These are phyloP conservation scores for Monodelphis domestica DNA, from an alignment of 2,797 vertebrate species.

Conservation along the genomic window DNA sequence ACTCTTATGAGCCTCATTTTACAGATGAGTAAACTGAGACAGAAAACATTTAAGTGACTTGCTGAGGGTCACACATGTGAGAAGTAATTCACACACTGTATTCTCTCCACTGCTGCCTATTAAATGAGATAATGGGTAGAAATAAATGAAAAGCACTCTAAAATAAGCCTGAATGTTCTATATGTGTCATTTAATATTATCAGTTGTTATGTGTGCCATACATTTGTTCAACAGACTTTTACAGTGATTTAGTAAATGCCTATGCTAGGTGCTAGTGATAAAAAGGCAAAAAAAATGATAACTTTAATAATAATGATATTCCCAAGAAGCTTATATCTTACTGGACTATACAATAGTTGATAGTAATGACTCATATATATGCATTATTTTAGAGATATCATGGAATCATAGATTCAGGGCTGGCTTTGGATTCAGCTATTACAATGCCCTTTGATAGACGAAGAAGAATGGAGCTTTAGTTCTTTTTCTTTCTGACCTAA, in stretches of 20 bases:
- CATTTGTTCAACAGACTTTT: not conserved
- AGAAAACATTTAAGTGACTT: not conserved
- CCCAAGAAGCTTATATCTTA: not conserved
- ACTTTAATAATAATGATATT: not conserved
- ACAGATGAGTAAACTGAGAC: not conserved
- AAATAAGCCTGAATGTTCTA: not conserved
- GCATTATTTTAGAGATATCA: not conserved
- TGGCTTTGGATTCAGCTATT: not conserved
- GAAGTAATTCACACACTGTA: not conserved
- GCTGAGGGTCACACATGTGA: not conserved
- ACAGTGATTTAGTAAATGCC: not conserved
- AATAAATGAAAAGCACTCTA: not conserved
- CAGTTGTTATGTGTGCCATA: not conserved
- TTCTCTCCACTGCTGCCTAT: not conserved
- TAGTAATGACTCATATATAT: not conserved
- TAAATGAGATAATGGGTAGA: not conserved
- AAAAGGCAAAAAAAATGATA: not conserved
- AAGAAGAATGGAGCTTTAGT: not conserved
- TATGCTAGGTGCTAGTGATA: not conserved
- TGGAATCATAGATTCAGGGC: not conserved
- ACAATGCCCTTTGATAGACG: not conserved
- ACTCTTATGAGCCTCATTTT: not conserved
- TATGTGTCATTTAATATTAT: not conserved
- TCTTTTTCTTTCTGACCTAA: not conserved
- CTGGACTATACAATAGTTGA: not conserved